Conservation (phyloP, 2,888 invertebrate genomes). For the Cheilosia scutellata region DNA sequence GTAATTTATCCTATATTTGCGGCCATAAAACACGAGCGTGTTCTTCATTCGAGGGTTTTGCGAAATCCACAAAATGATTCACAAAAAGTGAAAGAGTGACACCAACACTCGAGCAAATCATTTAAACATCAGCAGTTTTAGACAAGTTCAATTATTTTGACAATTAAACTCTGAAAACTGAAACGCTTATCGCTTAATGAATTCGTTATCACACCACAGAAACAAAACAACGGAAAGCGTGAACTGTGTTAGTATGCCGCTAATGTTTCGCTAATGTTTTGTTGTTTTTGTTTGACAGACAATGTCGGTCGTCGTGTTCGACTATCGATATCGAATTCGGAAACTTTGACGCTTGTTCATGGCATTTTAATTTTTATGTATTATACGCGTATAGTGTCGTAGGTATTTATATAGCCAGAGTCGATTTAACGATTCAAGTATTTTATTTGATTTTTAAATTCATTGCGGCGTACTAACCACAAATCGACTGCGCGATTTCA, state of each 20-base stretch:
- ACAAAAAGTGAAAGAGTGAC: slow-evolving; percentile 3
- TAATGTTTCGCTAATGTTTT: slow-evolving; percentile 2
- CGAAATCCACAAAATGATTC: slow-evolving; percentile 15
- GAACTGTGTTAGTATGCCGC: slow-evolving; percentile 46
- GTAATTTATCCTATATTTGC: slow-evolving; percentile 2
- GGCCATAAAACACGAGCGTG: neutral
- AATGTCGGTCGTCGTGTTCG: neutral
- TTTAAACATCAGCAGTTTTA: neutral
- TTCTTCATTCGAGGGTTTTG: neutral
- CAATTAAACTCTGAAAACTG: slow-evolving; percentile 3
- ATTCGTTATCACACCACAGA: slow-evolving; percentile 24
- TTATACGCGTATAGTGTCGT: neutral
- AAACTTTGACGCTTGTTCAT: slow-evolving; percentile 1
- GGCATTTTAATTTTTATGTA: neutral
- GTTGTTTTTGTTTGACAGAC: slow-evolving; percentile 29
- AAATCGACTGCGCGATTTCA: neutral
- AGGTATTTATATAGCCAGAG: neutral
- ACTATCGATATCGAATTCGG: neutral
- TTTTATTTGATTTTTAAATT: slow-evolving; percentile 12
- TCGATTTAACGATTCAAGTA: slow-evolving; percentile 19
- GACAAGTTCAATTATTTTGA: slow-evolving; percentile 26
- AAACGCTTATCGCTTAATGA: slow-evolving; percentile 37
- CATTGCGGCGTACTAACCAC: slow-evolving; percentile 9
- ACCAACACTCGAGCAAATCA: neutral
- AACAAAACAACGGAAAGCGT: slow-evolving; percentile 15